These are phyloP conservation scores for Drosophila rellima DNA, from an alignment of 2,888 invertebrate species.

Conservation along the genomic window DNA sequence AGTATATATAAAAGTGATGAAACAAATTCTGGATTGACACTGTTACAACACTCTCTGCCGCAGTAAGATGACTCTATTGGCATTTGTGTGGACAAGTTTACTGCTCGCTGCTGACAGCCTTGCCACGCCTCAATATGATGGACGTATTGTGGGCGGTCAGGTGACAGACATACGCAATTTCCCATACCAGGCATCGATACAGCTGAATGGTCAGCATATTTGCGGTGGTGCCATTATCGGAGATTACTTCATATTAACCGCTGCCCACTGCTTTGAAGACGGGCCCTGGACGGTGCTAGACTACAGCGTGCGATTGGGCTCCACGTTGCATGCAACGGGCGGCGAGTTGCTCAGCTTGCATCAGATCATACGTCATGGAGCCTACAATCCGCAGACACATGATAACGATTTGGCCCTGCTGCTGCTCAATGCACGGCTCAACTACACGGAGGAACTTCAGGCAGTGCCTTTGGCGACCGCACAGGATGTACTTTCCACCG, in stretches of 20 bases:
- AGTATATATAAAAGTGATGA: constrained; percentile 43
- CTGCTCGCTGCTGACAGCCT: constrained; percentile 5
- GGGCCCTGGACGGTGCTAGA: constrained; percentile 48
- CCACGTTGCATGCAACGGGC: constrained; percentile 68
- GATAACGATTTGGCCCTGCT: constrained; percentile 80
- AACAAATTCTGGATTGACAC: constrained; percentile 14
- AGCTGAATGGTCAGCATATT: constrained; percentile 58
- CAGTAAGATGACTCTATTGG: constrained; percentile 26
- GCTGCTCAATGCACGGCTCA: constrained; percentile 67
- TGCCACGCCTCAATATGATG: constrained; percentile 52
- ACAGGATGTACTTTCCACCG: constrained; percentile 41
- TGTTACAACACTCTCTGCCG: neutral
- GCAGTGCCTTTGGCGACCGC: constrained; percentile 65
- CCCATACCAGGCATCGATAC: constrained; percentile 74
- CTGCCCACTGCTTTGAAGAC: constrained; percentile 77
- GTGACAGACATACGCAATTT: constrained; percentile 61
- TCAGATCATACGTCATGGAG: constrained; percentile 70
- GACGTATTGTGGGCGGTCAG: constrained; percentile 75
- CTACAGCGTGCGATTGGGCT: constrained; percentile 73
- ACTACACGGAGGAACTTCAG: constrained; percentile 60
- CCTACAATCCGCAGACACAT: constrained; percentile 65
- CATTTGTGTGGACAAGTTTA: constrained; percentile 11
- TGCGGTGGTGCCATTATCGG: constrained; percentile 80
- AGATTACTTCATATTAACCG: constrained; percentile 68
- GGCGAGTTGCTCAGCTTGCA: constrained; percentile 70